Evolutionary conservation across 2,113 vertebrate species (phyloP), one percentile per base, ranked within the genome.

Genomic region (Coturnix japonica): DNA sequence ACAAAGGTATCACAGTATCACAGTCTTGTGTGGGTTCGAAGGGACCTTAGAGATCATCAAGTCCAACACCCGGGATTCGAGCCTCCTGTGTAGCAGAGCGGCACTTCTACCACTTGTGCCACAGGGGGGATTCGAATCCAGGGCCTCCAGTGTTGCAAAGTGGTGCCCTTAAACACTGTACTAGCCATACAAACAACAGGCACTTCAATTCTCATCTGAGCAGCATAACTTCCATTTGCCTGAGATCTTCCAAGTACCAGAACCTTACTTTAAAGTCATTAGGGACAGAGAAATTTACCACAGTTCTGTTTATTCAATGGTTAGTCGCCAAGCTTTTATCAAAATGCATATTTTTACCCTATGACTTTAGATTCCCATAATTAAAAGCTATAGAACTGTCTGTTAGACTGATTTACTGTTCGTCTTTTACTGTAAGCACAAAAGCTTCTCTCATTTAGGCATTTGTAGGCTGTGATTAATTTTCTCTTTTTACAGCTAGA

Each of bases 161-260:
- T n/a, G n/a, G n/a, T n/a, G n/a, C n/a, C n/a, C n/a, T n/a, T n/a
- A n/a, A n/a, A n/a, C n/a, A n/a, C n/a, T n/a, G n/a, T n/a, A 43
- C 41, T 51, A 31, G 3, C 25, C 23, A 33, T 33, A 66, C 0
- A 0, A 8, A 39, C 0, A 0, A 11, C 14, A 26, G 9, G n/a
- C 0, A 1, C 75, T 86, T 41, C 61, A 14, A 21, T 79, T 53
- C 23, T 33, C 2, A 23, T 12, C 15, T n/a, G 43, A 75, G 70
- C 16, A 37, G 47, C 23, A 19, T 30, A 61, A 20, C 47, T 79
- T 84, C 63, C 59, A 65, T 18, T 37, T 10, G 15, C 10, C 47
- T 1, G 1, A 65, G 20, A 77, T 9, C 4, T 61, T 63, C 51
- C 72, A 23, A 6, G 5, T 19, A 11, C 46, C 57, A 69, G 21